Evolutionary conservation across 2,888 invertebrate species (phyloP).

Genomic region (Drosophila helvetica): DNA sequence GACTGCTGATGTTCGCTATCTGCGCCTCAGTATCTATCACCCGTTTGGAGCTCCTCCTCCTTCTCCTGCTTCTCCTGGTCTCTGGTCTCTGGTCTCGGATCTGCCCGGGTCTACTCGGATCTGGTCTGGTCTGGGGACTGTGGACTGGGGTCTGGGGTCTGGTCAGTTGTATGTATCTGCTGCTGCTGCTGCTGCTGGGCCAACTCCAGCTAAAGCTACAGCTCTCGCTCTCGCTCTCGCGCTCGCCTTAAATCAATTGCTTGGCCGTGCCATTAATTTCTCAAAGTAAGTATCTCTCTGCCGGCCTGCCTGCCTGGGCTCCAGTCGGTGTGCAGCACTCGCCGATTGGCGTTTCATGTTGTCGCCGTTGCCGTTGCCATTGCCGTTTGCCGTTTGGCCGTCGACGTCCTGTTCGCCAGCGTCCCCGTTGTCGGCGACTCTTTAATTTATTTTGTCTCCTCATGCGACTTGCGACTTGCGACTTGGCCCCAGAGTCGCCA

Average conservation of each 20-base stretch:
- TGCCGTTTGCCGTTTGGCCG: slow-evolving; percentile 23
- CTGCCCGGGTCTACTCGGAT: not conserved
- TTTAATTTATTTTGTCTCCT: slow-evolving; percentile 71
- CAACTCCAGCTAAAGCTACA: too few species aligned
- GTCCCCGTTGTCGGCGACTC: slow-evolving; percentile 43
- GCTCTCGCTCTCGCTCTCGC: too few species aligned
- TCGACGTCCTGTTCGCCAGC: slow-evolving; percentile 21
- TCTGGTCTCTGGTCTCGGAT: too few species aligned
- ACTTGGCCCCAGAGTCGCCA: slow-evolving; percentile 27
- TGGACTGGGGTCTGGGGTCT: not conserved
- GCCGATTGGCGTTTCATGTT: slow-evolving; percentile 25
- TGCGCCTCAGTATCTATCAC: not conserved
- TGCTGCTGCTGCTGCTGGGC: not conserved
- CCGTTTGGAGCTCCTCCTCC: slow-evolving; percentile 3
- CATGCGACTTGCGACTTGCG: slow-evolving; percentile 60
- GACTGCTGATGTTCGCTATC: slow-evolving; percentile 8
- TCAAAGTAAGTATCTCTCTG: slow-evolving; percentile 19
- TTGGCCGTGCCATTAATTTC: slow-evolving; percentile 39
- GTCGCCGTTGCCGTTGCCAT: slow-evolving; percentile 48
- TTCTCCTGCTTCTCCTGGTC: slow-evolving; percentile 3
- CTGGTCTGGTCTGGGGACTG: not conserved
- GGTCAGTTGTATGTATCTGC: slow-evolving; percentile 19
- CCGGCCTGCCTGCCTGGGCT: not conserved
- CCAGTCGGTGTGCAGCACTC: slow-evolving; percentile 1
- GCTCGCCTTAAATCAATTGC: slow-evolving; percentile 63